A percentile compares a stretch with the other conserved stretches of the same genome.
These are phyloP conservation scores for Euphydryas editha DNA, from an alignment of 2,888 invertebrate genomes.

Conservation along the genomic window DNA sequence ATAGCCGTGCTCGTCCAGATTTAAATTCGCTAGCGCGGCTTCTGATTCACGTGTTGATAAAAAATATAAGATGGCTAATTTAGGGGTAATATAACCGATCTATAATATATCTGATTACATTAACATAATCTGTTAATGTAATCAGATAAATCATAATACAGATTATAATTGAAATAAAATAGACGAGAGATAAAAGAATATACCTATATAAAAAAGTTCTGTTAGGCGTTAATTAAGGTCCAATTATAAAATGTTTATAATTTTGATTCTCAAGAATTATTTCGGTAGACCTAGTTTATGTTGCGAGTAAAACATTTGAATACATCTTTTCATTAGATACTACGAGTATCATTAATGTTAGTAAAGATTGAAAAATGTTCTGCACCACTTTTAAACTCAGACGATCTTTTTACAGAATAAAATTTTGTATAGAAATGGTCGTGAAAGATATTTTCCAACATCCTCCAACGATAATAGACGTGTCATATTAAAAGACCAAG, in stretches of 20 bases:
- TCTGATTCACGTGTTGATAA: too few species aligned
- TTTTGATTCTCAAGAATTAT: not conserved
- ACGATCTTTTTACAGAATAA: not conserved
- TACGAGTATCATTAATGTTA: not conserved
- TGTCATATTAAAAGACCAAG: too few species aligned
- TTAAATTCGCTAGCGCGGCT: too few species aligned
- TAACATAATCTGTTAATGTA: too few species aligned
- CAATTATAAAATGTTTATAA: not conserved
- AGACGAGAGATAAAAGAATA: not conserved
- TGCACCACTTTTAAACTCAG: conserved; percentile 3
- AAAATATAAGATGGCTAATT: too few species aligned
- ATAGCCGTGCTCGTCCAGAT: too few species aligned
- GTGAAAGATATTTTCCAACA: not conserved
- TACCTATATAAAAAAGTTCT: not conserved
- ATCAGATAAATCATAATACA: too few species aligned
- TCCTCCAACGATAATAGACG: not conserved
- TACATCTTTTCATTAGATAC: not conserved
- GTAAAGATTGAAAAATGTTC: not conserved
- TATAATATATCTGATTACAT: too few species aligned
- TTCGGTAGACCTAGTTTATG: not conserved
- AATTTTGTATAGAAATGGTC: conserved; percentile 3
- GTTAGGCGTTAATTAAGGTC: not conserved
- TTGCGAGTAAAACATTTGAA: not conserved
- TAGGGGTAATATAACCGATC: too few species aligned
- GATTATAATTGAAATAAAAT: not conserved